Conservation (phyloP, 2,797 vertebrate genomes). For the Leuciscus waleckii region DNA sequence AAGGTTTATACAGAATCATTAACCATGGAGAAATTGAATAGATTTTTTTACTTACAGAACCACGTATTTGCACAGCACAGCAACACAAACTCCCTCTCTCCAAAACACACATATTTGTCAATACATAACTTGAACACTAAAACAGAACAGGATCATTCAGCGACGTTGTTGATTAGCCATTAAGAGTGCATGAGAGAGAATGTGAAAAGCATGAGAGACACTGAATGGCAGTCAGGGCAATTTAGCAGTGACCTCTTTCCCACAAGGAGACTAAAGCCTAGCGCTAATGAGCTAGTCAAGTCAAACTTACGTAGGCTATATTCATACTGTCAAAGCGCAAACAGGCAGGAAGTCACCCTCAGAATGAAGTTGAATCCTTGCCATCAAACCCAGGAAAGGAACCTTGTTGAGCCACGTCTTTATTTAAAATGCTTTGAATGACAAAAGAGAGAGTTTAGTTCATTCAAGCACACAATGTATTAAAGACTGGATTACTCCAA, state of each 20-base stretch:
- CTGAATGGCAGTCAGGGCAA: conserved; percentile 46
- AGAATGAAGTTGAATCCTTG: conserved; percentile 29
- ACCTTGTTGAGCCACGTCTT: conserved; percentile 25
- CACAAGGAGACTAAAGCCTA: conserved; percentile 38
- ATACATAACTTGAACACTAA: conserved; percentile 1
- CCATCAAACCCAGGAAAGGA: conserved; percentile 21
- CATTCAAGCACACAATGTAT: conserved; percentile 32
- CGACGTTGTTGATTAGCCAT: conserved; percentile 27
- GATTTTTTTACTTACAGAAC: not conserved
- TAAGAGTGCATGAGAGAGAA: not conserved
- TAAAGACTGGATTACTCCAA: conserved; percentile 45
- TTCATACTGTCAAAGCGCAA: conserved; percentile 15
- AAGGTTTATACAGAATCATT: not conserved
- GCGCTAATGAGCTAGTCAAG: conserved; percentile 50
- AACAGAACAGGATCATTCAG: conserved; percentile 26
- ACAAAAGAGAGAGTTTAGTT: conserved; percentile 35
- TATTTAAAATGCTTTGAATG: conserved; percentile 36
- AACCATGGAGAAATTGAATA: not conserved
- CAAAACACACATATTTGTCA: conserved; percentile 11
- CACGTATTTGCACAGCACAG: not conserved
- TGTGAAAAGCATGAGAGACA: conserved; percentile 23
- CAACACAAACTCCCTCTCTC: not conserved
- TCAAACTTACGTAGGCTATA: conserved; percentile 10
- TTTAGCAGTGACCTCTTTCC: conserved; percentile 40
- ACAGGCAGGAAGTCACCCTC: conserved; percentile 18